Conservation (phyloP, 2,888 invertebrate species). For the Archips xylosteana region DNA sequence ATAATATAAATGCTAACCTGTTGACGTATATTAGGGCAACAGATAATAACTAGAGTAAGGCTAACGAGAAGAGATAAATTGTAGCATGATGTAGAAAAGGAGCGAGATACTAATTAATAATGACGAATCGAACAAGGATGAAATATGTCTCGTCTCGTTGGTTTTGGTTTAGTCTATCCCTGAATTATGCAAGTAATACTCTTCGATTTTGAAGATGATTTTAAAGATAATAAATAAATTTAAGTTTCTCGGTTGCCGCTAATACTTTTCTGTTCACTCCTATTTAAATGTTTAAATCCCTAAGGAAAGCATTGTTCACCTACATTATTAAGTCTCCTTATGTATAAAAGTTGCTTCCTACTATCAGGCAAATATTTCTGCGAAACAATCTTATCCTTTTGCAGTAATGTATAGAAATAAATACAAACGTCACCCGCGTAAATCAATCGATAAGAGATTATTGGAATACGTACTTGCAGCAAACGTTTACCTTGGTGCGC, state of each 20-base stretch:
- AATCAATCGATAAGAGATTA: constrained; percentile 34
- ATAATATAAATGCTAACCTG: neutral
- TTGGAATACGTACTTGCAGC: constrained; percentile 31
- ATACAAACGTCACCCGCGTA: constrained; percentile 12
- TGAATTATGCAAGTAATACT: too few species aligned
- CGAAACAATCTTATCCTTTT: neutral
- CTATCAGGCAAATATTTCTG: neutral
- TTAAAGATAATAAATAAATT: too few species aligned
- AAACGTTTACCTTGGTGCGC: constrained; percentile 62
- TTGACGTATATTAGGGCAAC: neutral
- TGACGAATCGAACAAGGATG: too few species aligned
- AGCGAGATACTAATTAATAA: too few species aligned
- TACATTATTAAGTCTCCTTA: neutral
- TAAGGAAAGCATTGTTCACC: neutral
- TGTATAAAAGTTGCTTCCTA: neutral
- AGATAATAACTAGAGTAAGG: too few species aligned
- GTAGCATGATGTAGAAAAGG: too few species aligned
- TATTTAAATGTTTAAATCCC: neutral
- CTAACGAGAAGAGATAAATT: too few species aligned
- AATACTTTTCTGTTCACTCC: neutral
- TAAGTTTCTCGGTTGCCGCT: neutral
- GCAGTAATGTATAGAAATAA: neutral
- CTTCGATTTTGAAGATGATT: neutral
- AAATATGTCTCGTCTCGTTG: too few species aligned
- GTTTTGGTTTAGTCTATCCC: too few species aligned